Conservation (phyloP, 2,797 vertebrate genomes). For the Coranthus polyacanthus region DNA sequence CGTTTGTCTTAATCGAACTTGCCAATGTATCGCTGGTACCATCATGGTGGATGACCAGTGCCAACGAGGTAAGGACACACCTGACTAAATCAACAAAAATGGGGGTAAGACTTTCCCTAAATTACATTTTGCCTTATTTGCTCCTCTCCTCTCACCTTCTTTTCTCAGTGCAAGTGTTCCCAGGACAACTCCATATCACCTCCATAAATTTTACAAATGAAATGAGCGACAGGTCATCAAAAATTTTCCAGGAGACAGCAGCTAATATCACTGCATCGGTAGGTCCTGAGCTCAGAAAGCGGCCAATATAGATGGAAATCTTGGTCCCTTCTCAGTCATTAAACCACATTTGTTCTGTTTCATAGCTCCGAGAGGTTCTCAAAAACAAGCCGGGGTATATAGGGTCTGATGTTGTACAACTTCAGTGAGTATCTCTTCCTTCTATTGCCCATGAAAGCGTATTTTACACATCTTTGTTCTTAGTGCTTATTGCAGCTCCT, state of each 20-base stretch:
- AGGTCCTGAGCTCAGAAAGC: conserved; percentile 23
- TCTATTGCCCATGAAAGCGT: background rate
- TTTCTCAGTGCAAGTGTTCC: conserved; percentile 78
- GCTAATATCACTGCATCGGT: conserved; percentile 59
- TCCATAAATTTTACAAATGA: conserved; percentile 11
- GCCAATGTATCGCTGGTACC: conserved; percentile 81
- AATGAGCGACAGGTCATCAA: conserved; percentile 77
- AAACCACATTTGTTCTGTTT: conserved; percentile 24
- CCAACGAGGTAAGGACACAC: conserved; percentile 64
- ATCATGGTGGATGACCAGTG: conserved; percentile 61
- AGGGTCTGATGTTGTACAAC: conserved; percentile 65
- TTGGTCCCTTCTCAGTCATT: conserved; percentile 1
- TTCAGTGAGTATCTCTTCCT: conserved; percentile 73
- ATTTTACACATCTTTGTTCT: background rate
- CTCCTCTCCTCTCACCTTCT: conserved; percentile 1
- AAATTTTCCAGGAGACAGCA: conserved; percentile 59
- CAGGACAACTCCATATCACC: conserved; percentile 74
- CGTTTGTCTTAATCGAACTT: conserved; percentile 71
- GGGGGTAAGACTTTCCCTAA: background rate
- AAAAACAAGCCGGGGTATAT: conserved; percentile 52
- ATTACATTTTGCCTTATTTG: background rate
- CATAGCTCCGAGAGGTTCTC: conserved; percentile 67
- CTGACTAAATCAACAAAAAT: background rate
- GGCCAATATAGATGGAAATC: background rate
- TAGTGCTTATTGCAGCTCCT: conserved; percentile 6